These are phyloP conservation scores for Sorex maritimensis DNA, from an alignment of 2,797 vertebrate genomes.

Conservation along the genomic window DNA sequence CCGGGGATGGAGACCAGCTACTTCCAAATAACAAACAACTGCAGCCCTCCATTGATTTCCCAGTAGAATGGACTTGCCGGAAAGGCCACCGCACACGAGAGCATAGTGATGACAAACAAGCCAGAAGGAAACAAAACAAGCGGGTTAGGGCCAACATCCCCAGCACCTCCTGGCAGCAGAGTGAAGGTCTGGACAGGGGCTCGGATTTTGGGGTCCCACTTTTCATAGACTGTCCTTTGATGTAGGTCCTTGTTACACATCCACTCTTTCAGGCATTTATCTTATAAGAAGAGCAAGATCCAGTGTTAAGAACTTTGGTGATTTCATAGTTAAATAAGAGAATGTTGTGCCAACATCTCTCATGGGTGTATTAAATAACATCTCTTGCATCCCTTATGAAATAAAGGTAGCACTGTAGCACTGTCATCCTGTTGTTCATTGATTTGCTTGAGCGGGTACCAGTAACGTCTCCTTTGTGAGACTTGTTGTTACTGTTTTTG, in stretches of 20 bases:
- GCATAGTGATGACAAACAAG: neutral
- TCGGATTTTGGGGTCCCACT: neutral
- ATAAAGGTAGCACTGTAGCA: neutral
- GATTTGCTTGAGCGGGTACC: no score
- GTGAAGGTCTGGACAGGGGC: neutral
- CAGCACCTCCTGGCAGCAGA: neutral
- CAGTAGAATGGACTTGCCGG: neutral
- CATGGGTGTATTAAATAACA: neutral
- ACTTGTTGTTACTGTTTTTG: no score
- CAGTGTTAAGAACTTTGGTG: neutral
- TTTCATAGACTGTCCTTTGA: no score
- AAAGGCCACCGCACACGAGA: neutral
- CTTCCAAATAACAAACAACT: neutral
- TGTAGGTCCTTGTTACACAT: no score
- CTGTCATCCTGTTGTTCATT: no score
- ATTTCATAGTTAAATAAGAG: neutral
- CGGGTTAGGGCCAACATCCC: neutral
- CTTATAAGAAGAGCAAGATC: neutral
- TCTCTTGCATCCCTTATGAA: slow-evolving; percentile 15
- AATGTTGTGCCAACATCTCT: neutral
- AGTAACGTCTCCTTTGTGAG: no score
- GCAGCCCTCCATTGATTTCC: neutral
- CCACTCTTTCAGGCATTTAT: no score
- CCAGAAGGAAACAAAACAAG: neutral
- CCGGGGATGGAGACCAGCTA: neutral